Conservation (phyloP, 2,797 vertebrate species). For the Sebastes hubbsi region DNA sequence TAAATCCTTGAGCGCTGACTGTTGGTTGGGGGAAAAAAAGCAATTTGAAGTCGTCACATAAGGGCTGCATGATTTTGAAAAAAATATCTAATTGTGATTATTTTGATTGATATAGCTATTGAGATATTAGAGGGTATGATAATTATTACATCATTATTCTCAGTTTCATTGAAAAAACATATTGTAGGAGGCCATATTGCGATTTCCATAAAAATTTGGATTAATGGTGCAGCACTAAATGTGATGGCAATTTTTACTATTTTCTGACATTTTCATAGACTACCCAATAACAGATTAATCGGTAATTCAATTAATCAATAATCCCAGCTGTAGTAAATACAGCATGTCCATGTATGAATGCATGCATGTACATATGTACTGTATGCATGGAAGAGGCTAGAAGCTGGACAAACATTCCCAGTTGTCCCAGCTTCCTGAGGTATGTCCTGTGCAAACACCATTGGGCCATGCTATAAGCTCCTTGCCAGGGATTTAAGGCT, state of each 20-base stretch:
- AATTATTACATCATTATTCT: no score
- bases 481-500: slow-evolving; percentile 69
- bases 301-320: not conserved
- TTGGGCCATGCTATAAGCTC: slow-evolving; percentile 79
- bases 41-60: not conserved
- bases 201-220: no score
- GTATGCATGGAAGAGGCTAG: slow-evolving; percentile 69
- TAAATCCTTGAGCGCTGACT: not conserved
- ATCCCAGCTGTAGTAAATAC: not conserved
- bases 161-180: no score
- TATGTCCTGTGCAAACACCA: slow-evolving; percentile 87
- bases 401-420: slow-evolving; percentile 84
- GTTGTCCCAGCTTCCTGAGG: slow-evolving; percentile 88
- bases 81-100: no score
- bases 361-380: not conserved
- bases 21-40: not conserved
- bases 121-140: no score
- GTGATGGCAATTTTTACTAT: not conserved
- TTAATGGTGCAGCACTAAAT: no score
- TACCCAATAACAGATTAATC: not conserved
- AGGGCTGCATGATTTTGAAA: no score
- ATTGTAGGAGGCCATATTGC: no score
- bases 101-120: no score
- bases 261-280: not conserved
- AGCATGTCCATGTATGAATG: not conserved